Conservation (phyloP, 1,140 invertebrate species). For the Monomorium pharaonis region DNA sequence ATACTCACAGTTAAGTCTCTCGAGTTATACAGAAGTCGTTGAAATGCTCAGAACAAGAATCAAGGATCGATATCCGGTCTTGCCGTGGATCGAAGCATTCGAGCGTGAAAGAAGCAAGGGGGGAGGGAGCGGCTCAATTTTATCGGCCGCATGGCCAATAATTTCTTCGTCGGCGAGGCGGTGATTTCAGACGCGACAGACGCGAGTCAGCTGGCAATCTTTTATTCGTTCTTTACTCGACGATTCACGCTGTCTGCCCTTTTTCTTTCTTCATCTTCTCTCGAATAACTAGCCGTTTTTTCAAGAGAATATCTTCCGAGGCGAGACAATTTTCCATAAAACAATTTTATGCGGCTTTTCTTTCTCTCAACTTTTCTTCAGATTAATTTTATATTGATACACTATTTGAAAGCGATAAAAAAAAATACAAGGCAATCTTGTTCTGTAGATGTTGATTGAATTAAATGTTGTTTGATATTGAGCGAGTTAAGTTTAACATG, state of each 20-base stretch:
- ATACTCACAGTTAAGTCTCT: constrained; percentile 7
- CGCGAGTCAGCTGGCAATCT: constrained; percentile 70
- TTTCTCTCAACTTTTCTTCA: not conserved
- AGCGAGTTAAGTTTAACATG: not conserved
- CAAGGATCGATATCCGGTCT: constrained; percentile 55
- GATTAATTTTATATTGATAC: not conserved
- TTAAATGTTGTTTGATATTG: too few relatives aligned
- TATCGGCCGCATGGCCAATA: constrained; percentile 61
- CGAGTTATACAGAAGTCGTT: not conserved
- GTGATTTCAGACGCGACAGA: constrained; percentile 23
- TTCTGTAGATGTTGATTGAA: not conserved
- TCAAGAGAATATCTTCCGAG: not conserved
- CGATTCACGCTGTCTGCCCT: constrained; percentile 8
- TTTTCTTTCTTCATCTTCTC: constrained; percentile 24
- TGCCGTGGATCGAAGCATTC: constrained; percentile 38
- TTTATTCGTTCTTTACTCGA: constrained; percentile 56
- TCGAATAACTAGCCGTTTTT: not conserved
- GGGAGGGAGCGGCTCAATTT: constrained; percentile 62
- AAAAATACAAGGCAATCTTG: not conserved
- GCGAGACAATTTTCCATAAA: constrained; percentile 12
- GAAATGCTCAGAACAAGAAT: constrained; percentile 6
- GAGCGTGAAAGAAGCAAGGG: constrained; percentile 35
- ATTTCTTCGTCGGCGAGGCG: constrained; percentile 64
- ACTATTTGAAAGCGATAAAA: not conserved
- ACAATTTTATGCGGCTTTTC: not conserved